Base-by-base conservation (phyloP, 2,113 vertebrate genomes). In the Rhinopomastus cyanomelas region DNA sequence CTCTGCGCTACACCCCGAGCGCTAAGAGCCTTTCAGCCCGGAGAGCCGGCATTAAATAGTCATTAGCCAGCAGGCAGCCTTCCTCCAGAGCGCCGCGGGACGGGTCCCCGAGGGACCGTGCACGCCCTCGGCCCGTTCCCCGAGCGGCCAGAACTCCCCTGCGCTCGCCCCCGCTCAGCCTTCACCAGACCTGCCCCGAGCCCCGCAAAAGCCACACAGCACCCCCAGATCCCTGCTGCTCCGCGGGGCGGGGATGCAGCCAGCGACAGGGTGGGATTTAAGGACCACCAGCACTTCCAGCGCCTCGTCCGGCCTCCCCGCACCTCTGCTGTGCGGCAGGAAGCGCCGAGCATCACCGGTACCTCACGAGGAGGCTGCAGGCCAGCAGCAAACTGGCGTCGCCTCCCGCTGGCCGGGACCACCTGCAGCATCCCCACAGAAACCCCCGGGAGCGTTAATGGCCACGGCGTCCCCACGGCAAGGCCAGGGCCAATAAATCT, bases 1-100 rank as follows among this genome's bases (percentile, higher is more conserved):
- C 95, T 96, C 94, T 95, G 96, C 96, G 91, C 91, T 60, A 92
- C 94, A 94, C 94, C 65, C 92, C 86, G 92, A 97, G 96, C 85
- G 93, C 97, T 97, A 96, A 97, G 97, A 96, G 96, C 96, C 96
- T 96, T 94, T 96, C 95, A 91, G 96, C 92, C 91, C 94, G 86
- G 94, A 96, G 95, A 95, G 86, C 95, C 93, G 96, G 93, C 97
- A 96, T 97, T 96, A 97, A 96, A 96, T 93, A 97, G 96, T 96
- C 97, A 97, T 97, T 95, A 97, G 93, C 96, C 95, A 96, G 96
- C 97, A 95, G 66, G 96, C 95, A 96, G 80, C 90, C 95, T 91
- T 96, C 96, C 97, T 94, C 94, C 97, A 97, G 96, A 97, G 95
- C 96, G 95, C 52, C 29, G 27, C 16, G 27, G 52, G 52, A 16